Evolutionary conservation across 2,888 invertebrate genomes (phyloP), one percentile per base, ranked within the genome.

Genomic region (Mallateleia sp.): DNA sequence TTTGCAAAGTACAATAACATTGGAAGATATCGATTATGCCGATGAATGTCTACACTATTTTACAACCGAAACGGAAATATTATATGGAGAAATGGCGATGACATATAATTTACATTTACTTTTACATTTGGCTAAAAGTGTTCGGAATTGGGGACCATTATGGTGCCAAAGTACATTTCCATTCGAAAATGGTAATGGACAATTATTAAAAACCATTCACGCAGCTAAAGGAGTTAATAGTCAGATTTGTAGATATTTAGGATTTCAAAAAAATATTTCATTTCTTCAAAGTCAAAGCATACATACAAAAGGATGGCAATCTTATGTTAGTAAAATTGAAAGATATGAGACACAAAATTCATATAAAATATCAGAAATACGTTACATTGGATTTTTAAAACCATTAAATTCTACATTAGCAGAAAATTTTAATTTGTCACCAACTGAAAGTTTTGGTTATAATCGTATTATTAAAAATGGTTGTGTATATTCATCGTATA

Each of bases 31-130:
- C 5, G 14, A 8, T 11, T 11, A 14, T 2, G 87, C 87, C 18
- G 58, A 77, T 28, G 24, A 8, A 24, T 66, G 56, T 18, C 15
- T 77, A 52, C 14, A 11, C 2, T 9, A 9, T 2, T 78, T 78
- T 18, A 45, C 56, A 6, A 25, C 4, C 14, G 58, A 67, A 14
- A 54, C 64, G 0, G 22, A 66, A 54, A 64, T 15, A n/a, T 42
- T 77, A 24, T 77, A 77, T 66, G 77, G 52, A 2, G 71, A 72
- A 62, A 54, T 20, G 25, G 52, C 67, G 2, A 75, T 81, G 77
- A 62, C 69, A 6, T 85, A 54, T 32, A 85, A 81, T 64, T 20
- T 85, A 9, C 85, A 86, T 38, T 22, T 71, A 52, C 38, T 86
- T 1, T 25, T 52, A 28, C 86, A 86, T 77, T 64, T 82, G 34